Conservation (phyloP, 2,888 invertebrate genomes). For the Venusia cambrica region DNA sequence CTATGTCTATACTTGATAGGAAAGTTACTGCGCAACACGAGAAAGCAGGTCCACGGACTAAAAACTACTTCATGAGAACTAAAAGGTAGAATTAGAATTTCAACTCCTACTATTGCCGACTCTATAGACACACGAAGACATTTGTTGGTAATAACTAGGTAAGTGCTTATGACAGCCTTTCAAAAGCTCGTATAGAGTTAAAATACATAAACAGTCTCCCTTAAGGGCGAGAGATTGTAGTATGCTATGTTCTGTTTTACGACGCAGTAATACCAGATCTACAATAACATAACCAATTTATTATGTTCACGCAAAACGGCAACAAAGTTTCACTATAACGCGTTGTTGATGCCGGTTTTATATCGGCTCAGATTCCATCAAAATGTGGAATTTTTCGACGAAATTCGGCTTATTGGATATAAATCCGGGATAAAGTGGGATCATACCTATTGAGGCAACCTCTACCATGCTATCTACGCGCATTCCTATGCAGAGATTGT, state of each 20-base stretch:
- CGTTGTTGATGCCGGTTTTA: conserved; percentile 40
- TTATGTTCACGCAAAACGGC: conserved; percentile 44
- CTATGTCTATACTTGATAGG: too few species aligned
- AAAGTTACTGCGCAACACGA: too few species aligned
- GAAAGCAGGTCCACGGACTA: too few species aligned
- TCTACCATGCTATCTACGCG: conserved; percentile 19
- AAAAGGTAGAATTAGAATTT: too few species aligned
- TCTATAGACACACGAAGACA: too few species aligned
- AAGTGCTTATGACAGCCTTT: conserved; percentile 28
- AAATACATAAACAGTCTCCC: conserved; percentile 39
- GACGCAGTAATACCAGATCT: conserved; percentile 41
- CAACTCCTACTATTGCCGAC: background rate
- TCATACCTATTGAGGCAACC: conserved; percentile 49
- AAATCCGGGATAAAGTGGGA: conserved; percentile 66
- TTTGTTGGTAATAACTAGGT: conserved; percentile 6
- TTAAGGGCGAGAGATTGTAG: conserved; percentile 36
- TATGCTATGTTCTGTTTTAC: conserved; percentile 44
- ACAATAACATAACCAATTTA: conserved; percentile 45
- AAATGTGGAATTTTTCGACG: conserved; percentile 52
- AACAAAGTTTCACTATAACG: conserved; percentile 42
- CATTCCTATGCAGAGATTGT: conserved; percentile 19
- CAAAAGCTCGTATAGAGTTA: conserved; percentile 37
- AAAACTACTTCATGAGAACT: too few species aligned
- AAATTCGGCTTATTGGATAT: conserved; percentile 66
- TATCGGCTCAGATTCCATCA: conserved; percentile 50